Conservation (phyloP, 1,140 invertebrate genomes). For the Cyclargus thomasi region DNA sequence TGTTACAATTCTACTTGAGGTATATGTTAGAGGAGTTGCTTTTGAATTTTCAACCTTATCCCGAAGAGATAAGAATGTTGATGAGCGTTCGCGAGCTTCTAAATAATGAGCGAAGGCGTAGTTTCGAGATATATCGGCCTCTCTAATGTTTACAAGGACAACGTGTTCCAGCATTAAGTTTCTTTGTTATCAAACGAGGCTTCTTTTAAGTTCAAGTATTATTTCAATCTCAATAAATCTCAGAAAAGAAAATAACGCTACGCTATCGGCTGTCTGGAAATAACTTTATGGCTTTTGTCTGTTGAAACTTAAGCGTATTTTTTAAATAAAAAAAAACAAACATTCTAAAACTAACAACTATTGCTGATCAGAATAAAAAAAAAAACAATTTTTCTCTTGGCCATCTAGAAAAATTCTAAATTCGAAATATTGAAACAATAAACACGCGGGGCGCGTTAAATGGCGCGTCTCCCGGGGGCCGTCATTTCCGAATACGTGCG, state of each 20-base stretch:
- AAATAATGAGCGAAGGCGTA: conserved; percentile 9
- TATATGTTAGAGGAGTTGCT: conserved; percentile 6
- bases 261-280: too few species aligned
- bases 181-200: neutral
- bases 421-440: conserved; percentile 5
- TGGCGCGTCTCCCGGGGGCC: conserved; percentile 1
- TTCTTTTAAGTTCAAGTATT: neutral
- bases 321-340: too few species aligned
- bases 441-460: conserved; percentile 3
- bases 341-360: too few species aligned
- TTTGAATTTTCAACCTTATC: conserved; percentile 7
- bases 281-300: too few species aligned
- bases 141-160: conserved; percentile 13
- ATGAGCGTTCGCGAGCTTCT: neutral
- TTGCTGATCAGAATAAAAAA: too few species aligned
- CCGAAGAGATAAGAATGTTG: neutral
- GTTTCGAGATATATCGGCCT: conserved; percentile 3
- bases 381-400: neutral
- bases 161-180: neutral
- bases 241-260: too few species aligned
- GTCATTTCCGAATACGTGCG: conserved; percentile 9
- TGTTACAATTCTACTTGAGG: conserved; percentile 28
- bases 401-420: neutral
- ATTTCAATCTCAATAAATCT: too few species aligned
- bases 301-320: too few species aligned